A percentile compares a stretch with the other conserved stretches of the same genome.
These are phyloP conservation scores for Sander lucioperca DNA, from an alignment of 2,113 vertebrate genomes.

Conservation along the genomic window DNA sequence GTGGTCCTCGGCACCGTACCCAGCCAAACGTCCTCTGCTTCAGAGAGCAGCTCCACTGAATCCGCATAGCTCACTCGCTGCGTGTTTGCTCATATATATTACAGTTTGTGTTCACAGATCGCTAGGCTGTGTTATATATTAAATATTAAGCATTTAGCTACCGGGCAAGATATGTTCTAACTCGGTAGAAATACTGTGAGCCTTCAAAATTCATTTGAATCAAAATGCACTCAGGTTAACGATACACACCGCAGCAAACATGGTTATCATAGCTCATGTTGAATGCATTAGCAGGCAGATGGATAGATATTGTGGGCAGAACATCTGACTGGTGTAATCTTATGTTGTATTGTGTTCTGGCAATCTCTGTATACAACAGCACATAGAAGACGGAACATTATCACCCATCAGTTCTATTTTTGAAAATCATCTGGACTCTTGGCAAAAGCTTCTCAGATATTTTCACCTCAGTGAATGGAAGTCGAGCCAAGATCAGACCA, in stretches of 20 bases:
- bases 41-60: constrained; percentile 33
- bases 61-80: neutral
- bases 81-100: constrained; percentile 68
- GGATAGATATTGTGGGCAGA: neutral
- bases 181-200: constrained; percentile 29
- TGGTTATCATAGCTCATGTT: neutral
- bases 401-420: constrained; percentile 34
- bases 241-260: constrained; percentile 12
- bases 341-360: neutral
- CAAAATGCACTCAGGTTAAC: constrained; percentile 44
- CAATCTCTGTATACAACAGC: neutral
- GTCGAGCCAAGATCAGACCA: neutral
- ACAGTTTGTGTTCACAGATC: constrained; percentile 59
- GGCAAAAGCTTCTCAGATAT: constrained; percentile 19
- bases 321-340: constrained; percentile 1
- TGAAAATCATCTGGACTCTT: constrained; percentile 17
- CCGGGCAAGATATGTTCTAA: constrained; percentile 28
- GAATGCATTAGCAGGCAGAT: constrained; percentile 14
- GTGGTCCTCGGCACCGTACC: constrained; percentile 36
- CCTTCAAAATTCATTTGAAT: constrained; percentile 56
- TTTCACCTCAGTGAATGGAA: constrained; percentile 28
- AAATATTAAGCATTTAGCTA: constrained; percentile 64
- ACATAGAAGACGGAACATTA: constrained; percentile 12
- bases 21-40: constrained; percentile 32
- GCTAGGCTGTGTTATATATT: constrained; percentile 38